Percentiles rank a stretch among this genome's conserved stretches.
These are phyloP conservation scores for Hirudinaria manillensis DNA, from an alignment of 2,888 invertebrate species.

Conservation along the genomic window DNA sequence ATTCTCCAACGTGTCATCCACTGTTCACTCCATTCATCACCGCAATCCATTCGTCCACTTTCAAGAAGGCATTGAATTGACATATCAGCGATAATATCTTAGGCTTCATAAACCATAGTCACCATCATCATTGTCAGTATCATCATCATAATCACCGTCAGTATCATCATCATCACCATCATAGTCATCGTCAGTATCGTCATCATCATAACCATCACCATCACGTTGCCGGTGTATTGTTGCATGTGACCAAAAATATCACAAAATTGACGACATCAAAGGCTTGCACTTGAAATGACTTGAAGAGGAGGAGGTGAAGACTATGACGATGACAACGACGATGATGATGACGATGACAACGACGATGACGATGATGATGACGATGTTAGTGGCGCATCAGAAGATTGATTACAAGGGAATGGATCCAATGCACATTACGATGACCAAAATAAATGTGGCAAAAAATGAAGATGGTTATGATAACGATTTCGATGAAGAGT, in stretches of 20 bases:
- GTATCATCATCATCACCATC: slow-evolving; percentile 19
- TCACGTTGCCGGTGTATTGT: neutral
- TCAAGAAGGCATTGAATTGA: no score
- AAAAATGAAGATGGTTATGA: slow-evolving; percentile 31
- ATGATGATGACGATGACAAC: slow-evolving; percentile 25
- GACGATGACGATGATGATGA: slow-evolving; percentile 29
- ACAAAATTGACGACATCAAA: neutral
- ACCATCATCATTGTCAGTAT: slow-evolving; percentile 18
- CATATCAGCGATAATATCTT: no score
- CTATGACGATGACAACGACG: slow-evolving; percentile 23
- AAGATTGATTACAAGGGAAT: no score
- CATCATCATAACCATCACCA: slow-evolving; percentile 23
- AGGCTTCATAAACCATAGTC: slow-evolving; percentile 1
- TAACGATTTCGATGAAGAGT: slow-evolving; percentile 25
- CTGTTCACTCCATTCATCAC: no score
- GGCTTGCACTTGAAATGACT: neutral
- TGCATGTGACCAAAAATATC: neutral
- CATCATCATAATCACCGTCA: slow-evolving; percentile 20
- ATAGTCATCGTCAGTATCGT: slow-evolving; percentile 5
- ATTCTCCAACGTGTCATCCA: no score
- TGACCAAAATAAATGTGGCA: slow-evolving; percentile 22
- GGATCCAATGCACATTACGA: no score
- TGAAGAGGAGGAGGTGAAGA: neutral
- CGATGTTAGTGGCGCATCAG: slow-evolving; percentile 21
- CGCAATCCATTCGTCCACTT: no score